Conservation (phyloP, 2,113 vertebrate species). For the Narcine bancroftii region DNA sequence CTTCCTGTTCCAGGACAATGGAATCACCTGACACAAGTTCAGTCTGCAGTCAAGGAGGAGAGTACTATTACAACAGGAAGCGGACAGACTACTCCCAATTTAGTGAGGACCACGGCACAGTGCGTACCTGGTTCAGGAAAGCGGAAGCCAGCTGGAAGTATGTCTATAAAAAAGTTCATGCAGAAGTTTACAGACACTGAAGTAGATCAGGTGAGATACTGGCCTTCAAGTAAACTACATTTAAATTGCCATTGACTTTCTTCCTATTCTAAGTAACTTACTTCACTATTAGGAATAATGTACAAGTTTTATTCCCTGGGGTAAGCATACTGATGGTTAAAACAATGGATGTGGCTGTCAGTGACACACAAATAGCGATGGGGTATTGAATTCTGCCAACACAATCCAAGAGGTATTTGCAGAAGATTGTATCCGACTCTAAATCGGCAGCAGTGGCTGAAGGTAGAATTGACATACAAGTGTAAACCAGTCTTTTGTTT, state of each 20-base stretch:
- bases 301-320: not conserved
- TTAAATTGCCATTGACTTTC: not conserved
- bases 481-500: not conserved
- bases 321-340: not conserved
- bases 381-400: not conserved
- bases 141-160: constrained; percentile 70
- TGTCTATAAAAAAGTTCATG: constrained; percentile 94
- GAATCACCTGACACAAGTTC: constrained; percentile 72
- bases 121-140: constrained; percentile 51
- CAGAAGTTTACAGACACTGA: constrained; percentile 60
- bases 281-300: not conserved
- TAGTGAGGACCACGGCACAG: constrained; percentile 47
- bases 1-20: constrained; percentile 86
- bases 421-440: not conserved
- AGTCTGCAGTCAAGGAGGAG: constrained; percentile 66
- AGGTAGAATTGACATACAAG: not conserved
- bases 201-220: constrained; percentile 58
- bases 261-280: not conserved
- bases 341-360: no score
- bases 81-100: constrained; percentile 52
- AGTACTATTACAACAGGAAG: not conserved
- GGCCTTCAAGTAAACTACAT: not conserved
- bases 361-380: not conserved
- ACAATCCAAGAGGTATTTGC: not conserved
- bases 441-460: not conserved